Evolutionary conservation across 2,888 invertebrate species (phyloP).

Genomic region (Koerneria pararmatus): DNA sequence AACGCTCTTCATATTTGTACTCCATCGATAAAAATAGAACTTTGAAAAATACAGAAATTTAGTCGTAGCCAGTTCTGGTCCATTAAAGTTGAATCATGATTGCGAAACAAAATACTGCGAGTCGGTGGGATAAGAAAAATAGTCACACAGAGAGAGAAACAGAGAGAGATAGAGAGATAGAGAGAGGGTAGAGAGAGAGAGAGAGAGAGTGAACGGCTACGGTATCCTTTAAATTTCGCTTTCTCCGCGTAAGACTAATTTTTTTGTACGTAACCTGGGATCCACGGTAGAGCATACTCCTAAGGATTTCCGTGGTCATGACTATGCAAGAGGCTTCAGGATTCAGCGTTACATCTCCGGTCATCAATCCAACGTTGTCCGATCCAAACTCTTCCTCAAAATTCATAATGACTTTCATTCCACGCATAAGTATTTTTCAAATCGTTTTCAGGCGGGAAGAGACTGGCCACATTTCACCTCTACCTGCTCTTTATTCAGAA

Average conservation of each 20-base stretch:
- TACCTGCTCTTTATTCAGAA: background rate
- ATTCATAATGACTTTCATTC: background rate
- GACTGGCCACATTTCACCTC: too few relatives aligned
- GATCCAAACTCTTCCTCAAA: conserved; percentile 18
- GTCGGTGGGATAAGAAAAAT: too few relatives aligned
- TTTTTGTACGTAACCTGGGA: conserved; percentile 70
- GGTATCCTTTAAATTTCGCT: background rate
- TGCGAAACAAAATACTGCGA: too few relatives aligned
- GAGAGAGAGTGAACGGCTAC: background rate
- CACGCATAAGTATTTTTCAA: background rate
- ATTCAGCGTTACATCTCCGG: conserved; percentile 96
- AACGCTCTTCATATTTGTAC: background rate
- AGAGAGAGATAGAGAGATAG: too few relatives aligned
- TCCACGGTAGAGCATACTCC: conserved; percentile 96
- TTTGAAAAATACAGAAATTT: too few relatives aligned
- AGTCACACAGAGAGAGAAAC: too few relatives aligned
- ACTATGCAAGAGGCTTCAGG: conserved; percentile 94
- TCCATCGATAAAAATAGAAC: background rate
- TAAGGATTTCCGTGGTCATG: conserved; percentile 99
- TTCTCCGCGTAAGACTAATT: background rate
- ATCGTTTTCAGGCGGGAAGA: too few relatives aligned
- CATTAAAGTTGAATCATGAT: too few relatives aligned
- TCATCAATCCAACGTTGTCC: conserved; percentile 91
- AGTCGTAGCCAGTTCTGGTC: too few relatives aligned
- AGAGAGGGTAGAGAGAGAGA: too few relatives aligned